A percentile compares a stretch with the other conserved stretches of the same genome.
Conservation (phyloP, 1,140 invertebrate species). For the Scaptomyza pallida region DNA sequence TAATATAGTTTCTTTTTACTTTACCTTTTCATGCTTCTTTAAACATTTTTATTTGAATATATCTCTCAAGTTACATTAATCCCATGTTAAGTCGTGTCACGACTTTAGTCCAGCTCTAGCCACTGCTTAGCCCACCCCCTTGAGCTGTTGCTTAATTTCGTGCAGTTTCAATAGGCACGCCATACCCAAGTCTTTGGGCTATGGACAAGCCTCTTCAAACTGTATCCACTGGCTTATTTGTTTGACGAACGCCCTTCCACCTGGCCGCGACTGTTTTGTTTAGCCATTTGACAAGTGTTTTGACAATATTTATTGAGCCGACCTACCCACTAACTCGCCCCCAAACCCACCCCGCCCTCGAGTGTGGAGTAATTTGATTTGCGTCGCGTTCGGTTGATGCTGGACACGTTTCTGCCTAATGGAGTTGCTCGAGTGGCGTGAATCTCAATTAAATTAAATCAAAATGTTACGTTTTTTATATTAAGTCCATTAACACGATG, state of each 20-base stretch:
- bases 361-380: slow-evolving; percentile 70
- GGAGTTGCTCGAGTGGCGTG: slow-evolving; percentile 81
- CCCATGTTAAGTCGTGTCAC: not conserved
- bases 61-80: no score
- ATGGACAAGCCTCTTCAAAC: slow-evolving; percentile 25
- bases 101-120: not conserved
- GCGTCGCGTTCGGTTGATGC: slow-evolving; percentile 60
- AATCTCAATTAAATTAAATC: slow-evolving; percentile 83
- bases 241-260: slow-evolving; percentile 3
- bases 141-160: slow-evolving; percentile 28
- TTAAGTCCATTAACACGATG: slow-evolving; percentile 72
- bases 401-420: slow-evolving; percentile 81
- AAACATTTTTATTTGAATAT: no score
- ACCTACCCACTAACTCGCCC: slow-evolving; percentile 2
- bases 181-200: slow-evolving; percentile 36
- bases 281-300: slow-evolving; percentile 82
- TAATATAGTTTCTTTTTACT: no score
- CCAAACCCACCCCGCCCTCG: not conserved
- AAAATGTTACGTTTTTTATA: slow-evolving; percentile 83
- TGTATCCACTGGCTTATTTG: slow-evolving; percentile 41
- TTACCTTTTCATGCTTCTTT: no score
- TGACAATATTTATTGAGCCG: slow-evolving; percentile 80
- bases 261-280: slow-evolving; percentile 55
- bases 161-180: slow-evolving; percentile 62
- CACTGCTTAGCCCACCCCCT: not conserved